Percentiles rank a stretch among this genome's conserved stretches.
These are phyloP conservation scores for Microctonus brassicae DNA, from an alignment of 2,888 invertebrate genomes.

Conservation along the genomic window DNA sequence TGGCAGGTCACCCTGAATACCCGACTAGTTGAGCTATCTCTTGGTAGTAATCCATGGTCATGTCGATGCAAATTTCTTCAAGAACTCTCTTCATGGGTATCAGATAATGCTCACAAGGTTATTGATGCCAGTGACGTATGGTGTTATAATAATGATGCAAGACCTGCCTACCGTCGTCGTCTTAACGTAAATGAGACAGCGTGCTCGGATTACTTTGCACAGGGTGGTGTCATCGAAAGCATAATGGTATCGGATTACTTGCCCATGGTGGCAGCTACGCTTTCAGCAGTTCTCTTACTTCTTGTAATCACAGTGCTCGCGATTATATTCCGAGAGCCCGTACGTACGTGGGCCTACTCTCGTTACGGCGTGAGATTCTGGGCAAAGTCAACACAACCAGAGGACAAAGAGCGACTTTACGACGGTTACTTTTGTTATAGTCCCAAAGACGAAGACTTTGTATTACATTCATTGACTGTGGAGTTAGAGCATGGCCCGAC, in stretches of 20 bases:
- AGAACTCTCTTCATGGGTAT: constrained; percentile 85
- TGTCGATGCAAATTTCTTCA: constrained; percentile 92
- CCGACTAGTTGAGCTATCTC: constrained; percentile 80
- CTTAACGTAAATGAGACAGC: constrained; percentile 88
- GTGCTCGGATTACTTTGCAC: constrained; percentile 88
- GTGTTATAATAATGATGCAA: constrained; percentile 84
- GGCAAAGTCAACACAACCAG: constrained; percentile 78
- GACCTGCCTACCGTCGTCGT: constrained; percentile 82
- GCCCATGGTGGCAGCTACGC: constrained; percentile 85
- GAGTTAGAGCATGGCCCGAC: constrained; percentile 87
- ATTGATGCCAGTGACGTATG: constrained; percentile 84
- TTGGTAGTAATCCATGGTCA: constrained; percentile 90
- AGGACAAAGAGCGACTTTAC: constrained; percentile 87
- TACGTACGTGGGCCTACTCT: constrained; percentile 89
- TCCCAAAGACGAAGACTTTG: constrained; percentile 91
- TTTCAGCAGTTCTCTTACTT: constrained; percentile 83
- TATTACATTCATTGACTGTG: constrained; percentile 85
- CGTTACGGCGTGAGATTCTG: constrained; percentile 88
- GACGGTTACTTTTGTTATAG: constrained; percentile 95
- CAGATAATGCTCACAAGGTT: constrained; percentile 84
- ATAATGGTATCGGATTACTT: constrained; percentile 88
- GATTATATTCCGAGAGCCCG: constrained; percentile 88
- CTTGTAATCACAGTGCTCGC: constrained; percentile 82
- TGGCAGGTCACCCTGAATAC: constrained; percentile 79
- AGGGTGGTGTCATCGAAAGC: constrained; percentile 85